Percentiles rank a stretch among this genome's conserved stretches.
Conservation (phyloP, 2,888 invertebrate species). For the Pteria penguin region DNA sequence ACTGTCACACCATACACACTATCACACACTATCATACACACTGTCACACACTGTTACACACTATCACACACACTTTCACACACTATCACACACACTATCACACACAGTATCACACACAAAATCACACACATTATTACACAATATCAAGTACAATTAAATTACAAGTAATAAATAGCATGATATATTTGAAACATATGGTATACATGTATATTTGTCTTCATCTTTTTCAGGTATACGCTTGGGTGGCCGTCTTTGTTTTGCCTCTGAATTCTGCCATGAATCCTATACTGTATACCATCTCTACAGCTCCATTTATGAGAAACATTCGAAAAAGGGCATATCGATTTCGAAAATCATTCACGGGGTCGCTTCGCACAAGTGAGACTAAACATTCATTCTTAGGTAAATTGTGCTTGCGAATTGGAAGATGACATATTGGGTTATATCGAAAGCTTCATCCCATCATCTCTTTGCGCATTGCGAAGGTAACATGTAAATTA, state of each 20-base stretch:
- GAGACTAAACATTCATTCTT: conserved; percentile 73
- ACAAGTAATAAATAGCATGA: no score
- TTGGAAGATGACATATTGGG: neutral
- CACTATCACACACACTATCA: no score
- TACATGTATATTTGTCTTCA: no score
- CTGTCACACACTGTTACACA: no score
- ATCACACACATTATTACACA: no score
- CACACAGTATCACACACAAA: no score
- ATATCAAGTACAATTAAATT: no score
- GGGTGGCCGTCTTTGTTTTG: conserved; percentile 82
- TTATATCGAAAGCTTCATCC: neutral
- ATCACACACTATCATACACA: no score
- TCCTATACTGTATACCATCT: conserved; percentile 82
- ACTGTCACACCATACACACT: no score
- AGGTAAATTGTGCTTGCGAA: conserved; percentile 58
- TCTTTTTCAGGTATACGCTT: conserved; percentile 81
- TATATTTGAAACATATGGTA: no score
- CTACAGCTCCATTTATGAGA: conserved; percentile 75
- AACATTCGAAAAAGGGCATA: conserved; percentile 69
- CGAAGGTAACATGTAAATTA: neutral
- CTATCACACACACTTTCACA: no score
- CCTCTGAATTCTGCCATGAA: conserved; percentile 82
- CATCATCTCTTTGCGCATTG: neutral
- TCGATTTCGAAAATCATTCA: conserved; percentile 75
- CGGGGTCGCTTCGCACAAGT: conserved; percentile 61